Evolutionary conservation across 2,888 invertebrate species (phyloP), one percentile per base, ranked within the genome.

Genomic region (Crossocerus cetratus): DNA sequence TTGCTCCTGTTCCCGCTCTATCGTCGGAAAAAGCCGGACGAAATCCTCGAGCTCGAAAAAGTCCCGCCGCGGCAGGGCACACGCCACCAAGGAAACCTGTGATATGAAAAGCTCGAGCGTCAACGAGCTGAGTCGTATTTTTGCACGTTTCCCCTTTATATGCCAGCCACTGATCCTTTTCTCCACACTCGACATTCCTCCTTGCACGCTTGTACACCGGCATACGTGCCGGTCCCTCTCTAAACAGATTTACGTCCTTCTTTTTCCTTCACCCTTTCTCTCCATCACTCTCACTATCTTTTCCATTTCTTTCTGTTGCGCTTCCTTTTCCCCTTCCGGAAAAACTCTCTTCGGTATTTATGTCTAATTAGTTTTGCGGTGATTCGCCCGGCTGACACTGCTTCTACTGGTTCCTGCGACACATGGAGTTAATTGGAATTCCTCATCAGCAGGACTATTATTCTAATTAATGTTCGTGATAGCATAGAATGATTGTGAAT

Each of bases 1-100:
- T 32, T 3, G 32, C 8, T 32, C 32, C 8, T 32, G 32, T 4
- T 32, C 8, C 49, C 8, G 16, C 16, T 4, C 4, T 13, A 5
- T 43, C 44, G 56, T 3, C 16, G 16, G 42, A 13, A 3, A 22
- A 57, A n/a, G 3, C 14, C 1, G 14, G 3, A 59, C 45, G 54
- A 58, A 62, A 66, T 65, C 62, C 43, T 59, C 20, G 32, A 1
- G 1, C 18, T 20, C 32, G 42, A 56, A 62, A 42, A 67, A 73
- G 62, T 76, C 76, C 62, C 57, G 21, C 42, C 53, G 60, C 54
- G 45, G 22, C 55, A 16, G 16, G 20, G 4, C 54, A 49, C 43
- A 44, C 54, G 21, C 60, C n/a, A 32, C 66, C 21, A 66, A 53
- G 20, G 45, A 63, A 42, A 23, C 57, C 22, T 56, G 43, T 69